Evolutionary conservation across 2,113 vertebrate species (phyloP).

Genomic region (Micromys minutus): DNA sequence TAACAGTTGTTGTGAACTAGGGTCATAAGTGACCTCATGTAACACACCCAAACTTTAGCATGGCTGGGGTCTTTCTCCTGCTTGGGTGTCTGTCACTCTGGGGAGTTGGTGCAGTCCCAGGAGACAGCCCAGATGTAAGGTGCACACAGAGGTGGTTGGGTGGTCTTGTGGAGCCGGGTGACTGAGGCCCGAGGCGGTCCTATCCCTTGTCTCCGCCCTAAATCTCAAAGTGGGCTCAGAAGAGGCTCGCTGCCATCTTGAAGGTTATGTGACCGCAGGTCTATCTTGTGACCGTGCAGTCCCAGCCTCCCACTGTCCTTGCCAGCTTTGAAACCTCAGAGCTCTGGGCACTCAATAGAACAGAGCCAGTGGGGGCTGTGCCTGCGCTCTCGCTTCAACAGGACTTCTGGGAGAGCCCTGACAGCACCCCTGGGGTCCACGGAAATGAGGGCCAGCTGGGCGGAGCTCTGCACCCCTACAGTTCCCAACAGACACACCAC

Average conservation of each 20-base stretch:
- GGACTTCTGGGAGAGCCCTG: neutral
- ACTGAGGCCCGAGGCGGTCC: neutral
- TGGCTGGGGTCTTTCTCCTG: neutral
- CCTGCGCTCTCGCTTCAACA: neutral
- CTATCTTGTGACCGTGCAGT: neutral
- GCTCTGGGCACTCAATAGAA: neutral
- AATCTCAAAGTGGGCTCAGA: neutral
- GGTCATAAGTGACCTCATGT: neutral
- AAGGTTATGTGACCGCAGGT: rapidly evolving
- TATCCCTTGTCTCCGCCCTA: neutral
- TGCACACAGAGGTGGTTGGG: neutral
- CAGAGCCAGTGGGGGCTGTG: neutral
- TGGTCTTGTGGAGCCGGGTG: neutral
- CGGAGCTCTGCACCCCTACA: neutral
- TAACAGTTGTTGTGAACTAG: neutral
- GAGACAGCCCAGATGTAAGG: neutral
- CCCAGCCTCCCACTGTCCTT: neutral
- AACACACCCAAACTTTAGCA: neutral
- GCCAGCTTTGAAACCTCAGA: neutral
- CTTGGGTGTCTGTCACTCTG: neutral
- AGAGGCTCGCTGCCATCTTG: neutral
- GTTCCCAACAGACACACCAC: neutral
- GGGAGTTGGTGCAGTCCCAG: neutral
- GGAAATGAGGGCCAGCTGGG: neutral
- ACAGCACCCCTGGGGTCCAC: neutral